A percentile compares a stretch with the other conserved stretches of the same genome.
These are phyloP conservation scores for Eupeodes latifasciatus DNA, from an alignment of 2,888 invertebrate genomes.

Conservation along the genomic window DNA sequence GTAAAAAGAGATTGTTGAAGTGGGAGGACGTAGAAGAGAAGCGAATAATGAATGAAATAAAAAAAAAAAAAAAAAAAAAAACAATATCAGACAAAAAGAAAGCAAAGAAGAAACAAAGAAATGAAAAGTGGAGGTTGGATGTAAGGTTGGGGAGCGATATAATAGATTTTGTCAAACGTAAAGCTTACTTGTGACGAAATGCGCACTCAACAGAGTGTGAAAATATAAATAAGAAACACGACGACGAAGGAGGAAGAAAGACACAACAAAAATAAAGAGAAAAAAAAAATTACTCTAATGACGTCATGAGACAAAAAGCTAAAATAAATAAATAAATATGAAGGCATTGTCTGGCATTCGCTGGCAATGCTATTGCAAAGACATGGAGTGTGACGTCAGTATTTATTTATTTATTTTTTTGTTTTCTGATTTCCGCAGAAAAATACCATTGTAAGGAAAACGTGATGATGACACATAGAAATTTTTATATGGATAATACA, in stretches of 20 bases:
- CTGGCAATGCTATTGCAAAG: constrained; percentile 43
- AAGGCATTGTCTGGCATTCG: constrained; percentile 42
- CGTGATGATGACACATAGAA: constrained; percentile 22
- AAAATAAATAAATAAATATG: background rate
- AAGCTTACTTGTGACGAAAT: constrained; percentile 37
- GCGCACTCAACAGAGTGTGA: background rate
- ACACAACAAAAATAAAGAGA: background rate
- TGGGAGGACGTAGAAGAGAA: constrained; percentile 38
- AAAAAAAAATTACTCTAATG: background rate
- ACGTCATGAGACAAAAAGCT: constrained; percentile 25
- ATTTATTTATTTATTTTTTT: constrained; percentile 25
- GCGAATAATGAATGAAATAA: constrained; percentile 65
- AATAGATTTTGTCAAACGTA: constrained; percentile 13
- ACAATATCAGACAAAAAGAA: background rate
- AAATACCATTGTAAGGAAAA: background rate
- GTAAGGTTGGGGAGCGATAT: background rate
- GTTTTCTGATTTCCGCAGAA: constrained; percentile 26
- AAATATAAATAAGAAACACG: constrained; percentile 9
- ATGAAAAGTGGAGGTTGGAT: background rate
- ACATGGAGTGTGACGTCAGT: constrained; percentile 65
- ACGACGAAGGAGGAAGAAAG: background rate
- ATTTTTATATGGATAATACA: background rate
- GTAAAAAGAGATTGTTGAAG: constrained; percentile 22
- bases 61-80: background rate
- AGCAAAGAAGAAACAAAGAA: background rate